Evolutionary conservation across 2,888 invertebrate species (phyloP), one percentile per base, ranked within the genome.

Genomic region (Atrina japonica): DNA sequence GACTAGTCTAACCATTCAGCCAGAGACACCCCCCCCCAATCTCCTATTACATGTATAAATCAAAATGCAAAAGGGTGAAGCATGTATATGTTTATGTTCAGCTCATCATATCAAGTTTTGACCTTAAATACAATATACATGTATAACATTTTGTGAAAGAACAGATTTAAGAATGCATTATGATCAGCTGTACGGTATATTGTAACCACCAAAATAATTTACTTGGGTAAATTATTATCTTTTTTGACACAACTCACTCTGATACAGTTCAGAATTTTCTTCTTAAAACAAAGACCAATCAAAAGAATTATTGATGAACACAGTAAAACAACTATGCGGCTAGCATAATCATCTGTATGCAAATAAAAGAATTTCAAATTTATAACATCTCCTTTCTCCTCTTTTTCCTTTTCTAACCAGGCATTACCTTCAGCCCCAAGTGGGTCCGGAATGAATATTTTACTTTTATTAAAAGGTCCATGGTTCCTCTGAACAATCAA

Each of bases 401-500:
- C 61, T 14, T 61, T 60, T 3, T 76, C 64, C 25, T 74, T 66
- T 16, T 77, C 27, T 29, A 41, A 52, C 81, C 81, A 81, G 50
- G 74, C 64, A 6, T 77, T 72, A 1, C 76, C 76, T 63, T 72
- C 76, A 16, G 75, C 76, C 25, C 78, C 78, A 1, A 82, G 49
- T n/a, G 82, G 82, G 55, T 82, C 76, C 1, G 78, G 76, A 40
- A 80, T 61, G 35, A 73, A 63, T 16, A 76, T 75, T 29, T 64
- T 40, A 21, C 74, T 70, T 30, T 76, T 75, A 47, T 64, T 70
- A 45, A 84, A 86, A 6, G 85, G 80, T 45, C 83, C 80, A 69
- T 86, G 85, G 23, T 70, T 74, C 14, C 75, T 71, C 59, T 86
- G 85, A 18, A 84, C 73, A 5, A 86, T 71, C 77, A 78, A 80